Percentiles rank a stretch among this genome's conserved stretches.
Evolutionary conservation across 1,140 invertebrate species (phyloP).

Genomic region (Drosophila biarmipes): DNA sequence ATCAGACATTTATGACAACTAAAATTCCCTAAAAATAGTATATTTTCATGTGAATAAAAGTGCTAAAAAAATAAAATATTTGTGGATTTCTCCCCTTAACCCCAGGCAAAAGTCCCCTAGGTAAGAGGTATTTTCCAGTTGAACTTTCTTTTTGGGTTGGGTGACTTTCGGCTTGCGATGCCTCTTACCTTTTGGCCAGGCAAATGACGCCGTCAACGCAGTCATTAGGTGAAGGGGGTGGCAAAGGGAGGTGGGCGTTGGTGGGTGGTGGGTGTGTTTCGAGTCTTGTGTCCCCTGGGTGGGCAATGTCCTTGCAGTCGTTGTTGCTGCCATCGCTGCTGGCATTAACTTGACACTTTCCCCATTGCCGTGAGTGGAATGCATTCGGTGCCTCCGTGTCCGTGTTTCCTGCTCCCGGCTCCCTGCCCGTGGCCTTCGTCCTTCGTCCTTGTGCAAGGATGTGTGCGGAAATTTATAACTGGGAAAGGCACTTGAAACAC

Average conservation of each 20-base stretch:
- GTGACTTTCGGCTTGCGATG: constrained; percentile 27
- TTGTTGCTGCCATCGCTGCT: constrained; percentile 47
- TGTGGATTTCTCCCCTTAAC: too few relatives aligned
- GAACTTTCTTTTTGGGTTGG: not conserved
- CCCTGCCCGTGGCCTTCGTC: constrained; percentile 7
- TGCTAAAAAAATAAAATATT: too few relatives aligned
- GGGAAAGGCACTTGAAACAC: constrained; percentile 76
- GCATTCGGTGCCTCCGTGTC: constrained; percentile 23
- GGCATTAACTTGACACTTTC: constrained; percentile 80
- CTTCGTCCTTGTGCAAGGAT: constrained; percentile 4
- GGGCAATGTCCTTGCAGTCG: constrained; percentile 9
- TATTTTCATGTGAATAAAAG: too few relatives aligned
- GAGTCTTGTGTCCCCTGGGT: not conserved
- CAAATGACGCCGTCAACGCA: constrained; percentile 76
- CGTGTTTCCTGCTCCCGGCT: not conserved
- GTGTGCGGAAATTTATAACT: constrained; percentile 72
- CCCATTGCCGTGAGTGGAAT: constrained; percentile 71
- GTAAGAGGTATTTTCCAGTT: constrained; percentile 7
- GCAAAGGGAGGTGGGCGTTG: not conserved
- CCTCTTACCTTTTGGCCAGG: constrained; percentile 56
- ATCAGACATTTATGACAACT: too few relatives aligned
- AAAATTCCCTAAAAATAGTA: too few relatives aligned
- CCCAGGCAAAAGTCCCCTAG: too few relatives aligned
- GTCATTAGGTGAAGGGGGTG: constrained; percentile 60
- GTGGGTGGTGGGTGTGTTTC: too few relatives aligned